Conservation (phyloP, 2,797 vertebrate genomes). For the Eutrigla gurnardus region DNA sequence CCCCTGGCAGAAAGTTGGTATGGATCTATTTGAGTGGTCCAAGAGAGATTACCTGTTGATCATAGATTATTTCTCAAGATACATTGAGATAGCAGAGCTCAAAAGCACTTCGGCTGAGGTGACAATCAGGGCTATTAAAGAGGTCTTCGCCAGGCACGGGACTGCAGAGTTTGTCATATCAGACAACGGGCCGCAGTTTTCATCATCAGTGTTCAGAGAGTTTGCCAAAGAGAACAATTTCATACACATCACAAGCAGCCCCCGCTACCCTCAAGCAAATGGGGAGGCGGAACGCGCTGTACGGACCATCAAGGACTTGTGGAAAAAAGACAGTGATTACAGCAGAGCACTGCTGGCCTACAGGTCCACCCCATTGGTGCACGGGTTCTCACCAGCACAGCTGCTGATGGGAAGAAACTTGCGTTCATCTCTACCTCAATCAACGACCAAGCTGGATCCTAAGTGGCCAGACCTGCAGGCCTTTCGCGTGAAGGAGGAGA, state of each 20-base stretch:
- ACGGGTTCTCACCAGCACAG: slow-evolving; percentile 21
- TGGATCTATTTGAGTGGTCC: slow-evolving; percentile 24
- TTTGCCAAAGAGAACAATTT: slow-evolving; percentile 11
- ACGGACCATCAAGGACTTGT: no score
- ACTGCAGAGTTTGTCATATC: neutral
- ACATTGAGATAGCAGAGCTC: slow-evolving; percentile 12
- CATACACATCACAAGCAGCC: no score
- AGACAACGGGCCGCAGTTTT: no score
- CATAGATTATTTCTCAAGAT: slow-evolving; percentile 16
- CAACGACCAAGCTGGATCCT: neutral
- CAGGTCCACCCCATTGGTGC: slow-evolving; percentile 7
- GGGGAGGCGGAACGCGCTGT: no score
- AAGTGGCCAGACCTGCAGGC: slow-evolving; percentile 8
- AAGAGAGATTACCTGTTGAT: slow-evolving; percentile 3
- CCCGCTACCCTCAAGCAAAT: no score
- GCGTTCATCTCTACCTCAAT: neutral
- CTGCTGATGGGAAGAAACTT: slow-evolving; percentile 27
- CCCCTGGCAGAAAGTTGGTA: no score
- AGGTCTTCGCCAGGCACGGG: neutral
- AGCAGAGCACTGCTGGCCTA: slow-evolving; percentile 20
- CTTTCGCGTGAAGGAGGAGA: slow-evolving; percentile 14
- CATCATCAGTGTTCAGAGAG: neutral
- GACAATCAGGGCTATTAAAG: neutral
- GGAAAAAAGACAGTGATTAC: slow-evolving; percentile 16
- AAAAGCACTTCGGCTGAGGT: neutral